Evolutionary conservation across 2,797 vertebrate genomes (phyloP), one percentile per base, ranked within the genome.

Genomic region (Zalophus californianus): DNA sequence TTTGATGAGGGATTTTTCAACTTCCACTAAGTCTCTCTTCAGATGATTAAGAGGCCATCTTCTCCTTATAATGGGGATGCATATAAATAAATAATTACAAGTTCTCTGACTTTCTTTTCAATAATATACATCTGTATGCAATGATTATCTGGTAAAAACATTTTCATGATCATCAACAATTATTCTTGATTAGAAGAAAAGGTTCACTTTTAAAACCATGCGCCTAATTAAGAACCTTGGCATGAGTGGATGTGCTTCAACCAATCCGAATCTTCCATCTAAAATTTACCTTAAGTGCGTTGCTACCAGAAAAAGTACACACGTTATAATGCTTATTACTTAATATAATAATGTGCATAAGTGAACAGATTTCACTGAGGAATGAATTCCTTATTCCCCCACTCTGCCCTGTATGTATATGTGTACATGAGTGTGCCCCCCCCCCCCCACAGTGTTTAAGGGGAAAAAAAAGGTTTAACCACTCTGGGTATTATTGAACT

Each of bases 21-120:
- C 62, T 96, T 97, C 50, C 86, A 96, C 79, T 94, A 95, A 96
- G 85, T 92, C 87, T 96, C 85, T 97, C 90, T 97, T 97, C 52
- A 96, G 72, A 95, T 97, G 87, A 97, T 91, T 86, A 97, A 97
- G 92, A 83, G 86, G 83, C 66, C 78, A 79, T 94, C 68, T 90
- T 95, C 79, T 88, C 87, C 77, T 90, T 95, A 78, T 86, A 92
- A 93, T 75, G 52, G 75, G 27, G 44, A 77, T 85, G 23, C 44
- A 92, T 73, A 88, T 88, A 92, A 94, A 96, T 97, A 97, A 96
- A 97, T 97, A 95, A 92, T 85, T 89, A 56, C n/a, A 50, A 58
- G 60, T 96, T 96, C 56, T n/a, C 21, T 95, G 85, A 92, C 77
- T 95, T 97, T 93, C 78, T 88, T 96, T 96, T 92, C n/a, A 85